phyloP scores from a whole-genome alignment of 2,113 vertebrate genomes.

The Neomonachus schauinslandi region DNA sequence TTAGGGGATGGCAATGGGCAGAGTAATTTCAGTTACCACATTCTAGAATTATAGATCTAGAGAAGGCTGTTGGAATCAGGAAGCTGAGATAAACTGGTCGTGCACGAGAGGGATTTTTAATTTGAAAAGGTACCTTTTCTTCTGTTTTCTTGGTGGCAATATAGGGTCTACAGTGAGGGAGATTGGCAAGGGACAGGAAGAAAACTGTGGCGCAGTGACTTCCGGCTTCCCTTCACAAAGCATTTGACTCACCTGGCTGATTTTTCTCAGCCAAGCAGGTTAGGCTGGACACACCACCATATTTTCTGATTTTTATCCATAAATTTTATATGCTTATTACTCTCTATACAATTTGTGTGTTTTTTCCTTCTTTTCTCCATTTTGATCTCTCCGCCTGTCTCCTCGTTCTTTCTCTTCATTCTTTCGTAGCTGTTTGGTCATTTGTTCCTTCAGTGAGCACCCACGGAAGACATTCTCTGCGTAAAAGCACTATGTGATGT shows the following conservation, averaged over 20 bases:
- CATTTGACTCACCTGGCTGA: background rate
- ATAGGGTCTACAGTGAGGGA: background rate
- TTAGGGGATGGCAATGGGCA: constrained; percentile 44
- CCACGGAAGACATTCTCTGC: background rate
- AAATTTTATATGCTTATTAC: constrained; percentile 30
- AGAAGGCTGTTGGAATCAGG: background rate
- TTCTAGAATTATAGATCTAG: constrained; percentile 41
- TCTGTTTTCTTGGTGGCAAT: background rate
- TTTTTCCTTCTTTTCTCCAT: background rate
- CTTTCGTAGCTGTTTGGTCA: background rate
- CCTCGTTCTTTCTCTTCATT: background rate
- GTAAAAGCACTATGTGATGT: background rate
- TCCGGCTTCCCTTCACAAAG: background rate
- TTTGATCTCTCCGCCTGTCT: background rate
- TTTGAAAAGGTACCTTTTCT: background rate
- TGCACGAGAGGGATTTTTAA: constrained; percentile 5
- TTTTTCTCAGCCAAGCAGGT: background rate
- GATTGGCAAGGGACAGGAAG: background rate
- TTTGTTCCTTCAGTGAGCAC: background rate
- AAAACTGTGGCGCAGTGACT: background rate
- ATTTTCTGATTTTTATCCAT: constrained; percentile 19
- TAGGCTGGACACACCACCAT: background rate
- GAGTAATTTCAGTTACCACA: background rate
- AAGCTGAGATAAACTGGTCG: background rate
- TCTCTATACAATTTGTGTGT: background rate